Evolutionary conservation across 2,797 vertebrate species (phyloP), one percentile per base, ranked within the genome.

Genomic region (Gymnopithys bicolor): DNA sequence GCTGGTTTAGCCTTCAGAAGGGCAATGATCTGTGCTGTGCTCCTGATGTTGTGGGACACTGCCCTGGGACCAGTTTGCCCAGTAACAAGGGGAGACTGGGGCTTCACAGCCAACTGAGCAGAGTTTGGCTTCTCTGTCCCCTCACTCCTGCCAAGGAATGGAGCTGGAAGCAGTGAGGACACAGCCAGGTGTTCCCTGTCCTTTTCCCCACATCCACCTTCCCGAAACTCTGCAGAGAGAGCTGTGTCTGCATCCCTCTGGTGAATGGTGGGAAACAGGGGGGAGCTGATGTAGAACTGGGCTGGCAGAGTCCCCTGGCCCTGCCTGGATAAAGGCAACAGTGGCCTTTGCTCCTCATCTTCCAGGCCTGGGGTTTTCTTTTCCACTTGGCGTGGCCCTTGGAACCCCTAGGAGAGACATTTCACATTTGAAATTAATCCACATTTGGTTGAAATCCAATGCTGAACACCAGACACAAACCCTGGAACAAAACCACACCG

Each of bases 21-120:
- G 71, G 98, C 97, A 69, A 98, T 79, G 83, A 98, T 98, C 86
- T 97, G 96, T 56, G 97, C 97, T 46, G 96, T 98, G 96, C 98
- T 98, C 90, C 98, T 97, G 93, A 96, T 77, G 30, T 90, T 97
- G 37, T 95, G 97, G 33, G 96, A 94, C 67, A 84, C 73, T 41
- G 68, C 46, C 33, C 14, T 4, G 2, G 6, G 39, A 45, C 7
- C 53, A 13, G 8, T 1, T 1, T 53, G 24, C 24, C 80, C 89
- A 13, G 19, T 7, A 21, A 63, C 21, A 32, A 84, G 7, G 67
- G 92, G 63, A 91, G 84, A 49, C 33, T 52, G 48, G 76, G 93
- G 48, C 48, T 73, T 70, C 39, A 35, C 19, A 33, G 16, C 4
- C 19, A 30, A 16, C 48, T 5, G 48, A 43, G n/a, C 33, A 8